These are phyloP conservation scores for Limnephilus rhombicus DNA, from an alignment of 2,888 invertebrate species.

Conservation along the genomic window DNA sequence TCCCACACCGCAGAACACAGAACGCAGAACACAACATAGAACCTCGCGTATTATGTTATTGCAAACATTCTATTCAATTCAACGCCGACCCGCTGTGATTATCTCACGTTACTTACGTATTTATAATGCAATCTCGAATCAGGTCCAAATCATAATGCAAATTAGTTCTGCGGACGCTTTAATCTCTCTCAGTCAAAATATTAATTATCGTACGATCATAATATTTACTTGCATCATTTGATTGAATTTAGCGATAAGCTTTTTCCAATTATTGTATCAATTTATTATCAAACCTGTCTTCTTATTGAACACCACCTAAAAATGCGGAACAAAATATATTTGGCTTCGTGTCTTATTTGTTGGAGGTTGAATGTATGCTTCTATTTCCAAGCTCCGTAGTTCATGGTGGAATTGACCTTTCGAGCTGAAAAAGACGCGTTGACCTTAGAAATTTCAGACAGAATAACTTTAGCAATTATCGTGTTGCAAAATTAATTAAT, in stretches of 20 bases:
- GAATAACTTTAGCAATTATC: not conserved
- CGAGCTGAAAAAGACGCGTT: not conserved
- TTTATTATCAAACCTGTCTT: not conserved
- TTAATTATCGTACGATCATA: not conserved
- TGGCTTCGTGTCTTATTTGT: not conserved
- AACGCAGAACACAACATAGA: not conserved
- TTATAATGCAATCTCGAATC: not conserved
- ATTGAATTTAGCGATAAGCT: not conserved
- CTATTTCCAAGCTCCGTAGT: not conserved
- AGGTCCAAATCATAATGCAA: not conserved
- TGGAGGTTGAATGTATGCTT: not conserved
- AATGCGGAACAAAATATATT: not conserved
- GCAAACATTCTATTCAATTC: not conserved
- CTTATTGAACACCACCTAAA: not conserved
- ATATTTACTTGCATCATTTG: not conserved
- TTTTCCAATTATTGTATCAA: not conserved
- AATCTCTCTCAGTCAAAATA: not conserved
- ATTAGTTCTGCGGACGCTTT: not conserved
- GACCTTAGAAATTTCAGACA: not conserved
- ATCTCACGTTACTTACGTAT: slow-evolving; percentile 6
- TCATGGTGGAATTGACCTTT: not conserved
- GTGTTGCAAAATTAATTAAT: too few species aligned
- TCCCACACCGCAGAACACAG: slow-evolving; percentile 27
- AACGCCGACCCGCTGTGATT: not conserved
- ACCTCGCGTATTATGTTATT: slow-evolving; percentile 6